phyloP scores from a whole-genome alignment of 2,797 vertebrate genomes.

The Margarornis squamiger region DNA sequence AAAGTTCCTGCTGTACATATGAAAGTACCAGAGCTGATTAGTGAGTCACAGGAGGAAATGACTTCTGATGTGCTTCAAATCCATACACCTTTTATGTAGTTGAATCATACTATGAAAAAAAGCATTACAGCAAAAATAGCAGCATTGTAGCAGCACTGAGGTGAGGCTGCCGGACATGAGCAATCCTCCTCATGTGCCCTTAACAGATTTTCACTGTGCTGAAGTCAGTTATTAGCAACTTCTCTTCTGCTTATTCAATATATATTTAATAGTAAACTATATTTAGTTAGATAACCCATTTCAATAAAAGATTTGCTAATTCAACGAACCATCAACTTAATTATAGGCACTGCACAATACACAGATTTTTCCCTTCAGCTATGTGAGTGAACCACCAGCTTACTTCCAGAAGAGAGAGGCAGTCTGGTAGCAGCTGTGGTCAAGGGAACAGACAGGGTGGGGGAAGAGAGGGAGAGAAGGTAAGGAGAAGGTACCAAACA shows the following conservation, averaged over 20 bases:
- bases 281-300: not conserved
- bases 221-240: not conserved
- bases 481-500: constrained; percentile 1
- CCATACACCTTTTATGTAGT: constrained; percentile 66
- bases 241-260: not conserved
- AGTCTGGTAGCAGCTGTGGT: not conserved
- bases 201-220: not conserved
- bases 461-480: not conserved
- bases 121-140: constrained; percentile 35
- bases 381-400: not conserved
- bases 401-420: not conserved
- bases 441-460: not conserved
- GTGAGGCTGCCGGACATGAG: not conserved
- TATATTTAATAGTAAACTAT: constrained; percentile 47
- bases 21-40: constrained; percentile 68
- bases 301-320: not conserved
- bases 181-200: not conserved
- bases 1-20: constrained; percentile 52
- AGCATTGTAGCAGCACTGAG: constrained; percentile 4
- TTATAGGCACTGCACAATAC: not conserved
- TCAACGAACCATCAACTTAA: not conserved
- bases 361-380: not conserved
- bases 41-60: constrained; percentile 63
- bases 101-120: constrained; percentile 28
- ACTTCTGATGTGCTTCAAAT: constrained; percentile 70